Evolutionary conservation across 2,888 invertebrate species (phyloP).

Genomic region (Drosophila bunnanda): DNA sequence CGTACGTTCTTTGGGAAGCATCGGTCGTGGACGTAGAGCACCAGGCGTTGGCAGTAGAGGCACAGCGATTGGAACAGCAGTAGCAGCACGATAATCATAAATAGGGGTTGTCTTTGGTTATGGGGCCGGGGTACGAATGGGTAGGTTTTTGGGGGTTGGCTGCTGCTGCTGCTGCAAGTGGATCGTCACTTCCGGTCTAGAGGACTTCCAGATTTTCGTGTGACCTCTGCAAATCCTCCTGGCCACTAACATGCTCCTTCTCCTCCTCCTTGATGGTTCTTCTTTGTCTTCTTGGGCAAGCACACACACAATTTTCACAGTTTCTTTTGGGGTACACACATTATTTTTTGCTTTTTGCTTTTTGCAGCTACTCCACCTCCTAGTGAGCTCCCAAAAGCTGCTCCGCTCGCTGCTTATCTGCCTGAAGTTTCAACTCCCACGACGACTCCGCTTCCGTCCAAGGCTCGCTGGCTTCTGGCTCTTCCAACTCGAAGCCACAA

Average conservation of each 20-base stretch:
- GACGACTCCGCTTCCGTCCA: constrained; percentile 58
- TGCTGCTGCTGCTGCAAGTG: constrained; percentile 6
- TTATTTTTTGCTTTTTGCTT: constrained; percentile 19
- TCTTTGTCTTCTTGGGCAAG: not conserved
- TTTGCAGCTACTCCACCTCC: constrained; percentile 34
- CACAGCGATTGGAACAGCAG: constrained; percentile 84
- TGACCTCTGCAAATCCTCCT: not conserved
- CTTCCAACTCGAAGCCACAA: constrained; percentile 73
- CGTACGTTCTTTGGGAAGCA: constrained; percentile 84
- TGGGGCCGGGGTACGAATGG: not conserved
- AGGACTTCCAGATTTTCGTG: not conserved
- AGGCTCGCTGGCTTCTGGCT: constrained; percentile 49
- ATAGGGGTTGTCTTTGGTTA: constrained; percentile 52
- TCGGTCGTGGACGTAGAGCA: constrained; percentile 83
- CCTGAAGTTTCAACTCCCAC: constrained; percentile 43
- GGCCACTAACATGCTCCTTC: not conserved
- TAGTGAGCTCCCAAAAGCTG: constrained; percentile 31
- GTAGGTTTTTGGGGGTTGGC: constrained; percentile 20
- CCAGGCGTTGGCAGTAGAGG: constrained; percentile 84
- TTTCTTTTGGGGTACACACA: constrained; percentile 35
- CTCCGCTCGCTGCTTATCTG: constrained; percentile 35
- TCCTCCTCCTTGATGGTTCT: not conserved
- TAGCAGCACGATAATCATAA: constrained; percentile 84
- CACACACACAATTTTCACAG: constrained; percentile 17
- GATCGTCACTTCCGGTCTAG: constrained; percentile 23